Evolutionary conservation across 2,888 invertebrate species (phyloP).

Genomic region (Lasioglossum calceatum): DNA sequence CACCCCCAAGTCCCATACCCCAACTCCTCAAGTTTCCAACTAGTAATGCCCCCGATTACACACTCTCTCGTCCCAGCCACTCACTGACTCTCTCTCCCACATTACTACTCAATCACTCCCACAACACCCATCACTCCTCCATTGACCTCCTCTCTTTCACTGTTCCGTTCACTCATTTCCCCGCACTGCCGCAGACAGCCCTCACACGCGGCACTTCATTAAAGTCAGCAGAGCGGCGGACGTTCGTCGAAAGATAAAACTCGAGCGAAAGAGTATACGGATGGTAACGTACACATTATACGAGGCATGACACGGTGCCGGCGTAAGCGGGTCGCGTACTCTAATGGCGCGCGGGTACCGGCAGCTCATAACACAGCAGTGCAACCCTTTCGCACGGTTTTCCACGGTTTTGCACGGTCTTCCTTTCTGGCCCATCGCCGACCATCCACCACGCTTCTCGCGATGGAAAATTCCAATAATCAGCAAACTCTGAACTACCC

Average conservation of each 20-base stretch:
- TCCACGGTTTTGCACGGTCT: slow-evolving; percentile 29
- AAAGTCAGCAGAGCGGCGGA: slow-evolving; percentile 27
- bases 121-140: not conserved
- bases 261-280: slow-evolving; percentile 33
- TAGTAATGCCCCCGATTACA: not conserved
- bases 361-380: not conserved
- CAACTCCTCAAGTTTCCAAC: too few relatives aligned
- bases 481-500: slow-evolving; percentile 39
- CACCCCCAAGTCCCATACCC: too few relatives aligned
- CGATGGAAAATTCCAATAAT: slow-evolving; percentile 57
- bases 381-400: slow-evolving; percentile 36
- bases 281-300: slow-evolving; percentile 33
- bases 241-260: slow-evolving; percentile 48
- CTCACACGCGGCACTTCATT: slow-evolving; percentile 41
- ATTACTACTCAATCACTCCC: not conserved
- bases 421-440: slow-evolving; percentile 19
- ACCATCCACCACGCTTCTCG: not conserved
- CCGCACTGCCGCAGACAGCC: not conserved
- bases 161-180: not conserved
- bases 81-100: not conserved
- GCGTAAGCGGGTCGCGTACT: slow-evolving; percentile 34
- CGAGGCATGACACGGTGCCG: slow-evolving; percentile 43
- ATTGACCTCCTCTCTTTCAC: not conserved
- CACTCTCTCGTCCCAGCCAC: not conserved
- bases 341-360: slow-evolving; percentile 49